Evolutionary conservation across 2,113 vertebrate genomes (phyloP).

Genomic region (Rhegmatorhina hoffmannsi): DNA sequence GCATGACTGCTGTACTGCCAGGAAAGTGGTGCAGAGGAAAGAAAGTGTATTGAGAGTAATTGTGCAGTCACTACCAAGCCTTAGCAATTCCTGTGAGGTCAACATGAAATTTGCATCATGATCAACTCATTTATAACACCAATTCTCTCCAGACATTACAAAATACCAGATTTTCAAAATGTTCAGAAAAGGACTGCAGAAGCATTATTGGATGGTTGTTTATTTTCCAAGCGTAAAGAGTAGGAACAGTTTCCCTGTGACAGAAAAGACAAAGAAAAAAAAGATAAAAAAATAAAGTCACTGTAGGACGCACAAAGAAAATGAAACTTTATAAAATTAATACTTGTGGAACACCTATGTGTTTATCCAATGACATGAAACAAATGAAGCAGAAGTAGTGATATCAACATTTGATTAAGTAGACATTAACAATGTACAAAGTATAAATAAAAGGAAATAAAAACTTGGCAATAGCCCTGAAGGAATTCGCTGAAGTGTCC

Average conservation of each 20-base stretch:
- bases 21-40: background rate
- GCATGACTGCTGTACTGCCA: background rate
- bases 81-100: background rate
- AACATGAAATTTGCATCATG: background rate
- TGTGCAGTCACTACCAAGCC: background rate
- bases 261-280: background rate
- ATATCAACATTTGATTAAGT: slow-evolving; percentile 54
- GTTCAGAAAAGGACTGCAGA: background rate
- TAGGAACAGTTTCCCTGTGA: background rate
- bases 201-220: background rate
- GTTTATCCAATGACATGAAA: slow-evolving; percentile 32
- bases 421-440: slow-evolving; percentile 11
- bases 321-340: slow-evolving; percentile 11
- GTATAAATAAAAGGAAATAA: slow-evolving; percentile 57
- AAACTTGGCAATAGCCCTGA: slow-evolving; percentile 26
- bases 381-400: slow-evolving; percentile 42
- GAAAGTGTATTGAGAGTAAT: background rate
- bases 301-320: background rate
- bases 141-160: background rate
- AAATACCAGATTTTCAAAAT: background rate
- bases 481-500: slow-evolving; percentile 56
- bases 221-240: background rate
- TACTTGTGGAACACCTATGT: background rate
- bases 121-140: background rate
- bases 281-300: background rate